Conservation (phyloP, 2,888 invertebrate genomes). For the Microctonus aethiopoides region DNA sequence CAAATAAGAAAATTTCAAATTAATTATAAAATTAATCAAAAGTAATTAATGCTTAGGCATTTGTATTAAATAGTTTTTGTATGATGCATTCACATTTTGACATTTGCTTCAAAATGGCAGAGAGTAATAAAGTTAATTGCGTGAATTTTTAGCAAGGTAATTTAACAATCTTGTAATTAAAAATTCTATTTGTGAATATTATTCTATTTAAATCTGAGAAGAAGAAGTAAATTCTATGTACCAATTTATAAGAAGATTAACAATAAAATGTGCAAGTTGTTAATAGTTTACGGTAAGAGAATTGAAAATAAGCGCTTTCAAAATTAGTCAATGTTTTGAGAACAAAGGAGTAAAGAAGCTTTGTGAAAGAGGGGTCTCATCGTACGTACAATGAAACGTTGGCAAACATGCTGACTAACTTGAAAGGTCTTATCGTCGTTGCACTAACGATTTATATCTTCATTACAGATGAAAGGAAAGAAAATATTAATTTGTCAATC, state of each 20-base stretch:
- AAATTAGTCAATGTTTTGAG: conserved; percentile 10
- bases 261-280: conserved; percentile 5
- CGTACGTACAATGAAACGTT: conserved; percentile 15
- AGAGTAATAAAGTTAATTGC: conserved; percentile 4
- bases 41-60: not conserved
- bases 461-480: not conserved
- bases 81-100: not conserved
- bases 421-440: conserved; percentile 11
- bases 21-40: not conserved
- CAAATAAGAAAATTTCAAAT: no score
- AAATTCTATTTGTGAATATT: conserved; percentile 22
- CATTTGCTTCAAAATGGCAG: not conserved
- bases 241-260: not conserved
- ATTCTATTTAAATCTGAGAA: conserved; percentile 12
- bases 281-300: conserved; percentile 1
- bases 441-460: not conserved
- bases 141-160: conserved; percentile 24
- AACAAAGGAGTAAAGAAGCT: conserved; percentile 9
- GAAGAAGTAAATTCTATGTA: not conserved
- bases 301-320: conserved; percentile 16
- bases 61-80: not conserved
- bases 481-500: not conserved
- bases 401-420: conserved; percentile 14
- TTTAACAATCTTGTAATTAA: conserved; percentile 18
- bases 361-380: not conserved